Evolutionary conservation across 1,140 invertebrate species (phyloP).

Genomic region (Capitella teleta): DNA sequence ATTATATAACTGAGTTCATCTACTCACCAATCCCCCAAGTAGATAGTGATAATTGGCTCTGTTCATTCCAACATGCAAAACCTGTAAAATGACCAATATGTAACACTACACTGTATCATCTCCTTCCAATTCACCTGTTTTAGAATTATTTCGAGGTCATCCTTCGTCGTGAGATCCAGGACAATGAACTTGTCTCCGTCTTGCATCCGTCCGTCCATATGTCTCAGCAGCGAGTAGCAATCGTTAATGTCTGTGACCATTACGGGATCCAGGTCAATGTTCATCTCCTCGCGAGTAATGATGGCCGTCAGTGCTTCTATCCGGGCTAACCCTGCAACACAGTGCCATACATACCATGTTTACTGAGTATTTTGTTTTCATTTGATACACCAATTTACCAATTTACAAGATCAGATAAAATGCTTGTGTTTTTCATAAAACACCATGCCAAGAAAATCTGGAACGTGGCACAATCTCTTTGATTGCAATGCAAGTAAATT

Average conservation of each 20-base stretch:
- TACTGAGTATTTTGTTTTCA: too few species aligned
- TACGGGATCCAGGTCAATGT: slow-evolving; percentile 1
- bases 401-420: too few species aligned
- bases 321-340: slow-evolving; percentile 7
- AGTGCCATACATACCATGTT: too few species aligned
- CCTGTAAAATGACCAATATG: too few species aligned
- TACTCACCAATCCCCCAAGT: slow-evolving; percentile 12
- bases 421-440: too few species aligned
- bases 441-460: too few species aligned
- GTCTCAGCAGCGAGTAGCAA: slow-evolving; percentile 9
- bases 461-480: too few species aligned
- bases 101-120: too few species aligned
- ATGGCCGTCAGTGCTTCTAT: slow-evolving; percentile 1
- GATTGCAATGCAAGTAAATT: too few species aligned
- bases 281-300: slow-evolving; percentile 3
- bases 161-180: slow-evolving; percentile 21
- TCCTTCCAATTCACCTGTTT: slow-evolving; percentile 24
- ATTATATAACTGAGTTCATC: too few species aligned
- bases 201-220: slow-evolving; percentile 5
- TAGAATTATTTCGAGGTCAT: slow-evolving; percentile 19
- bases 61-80: slow-evolving; percentile 14
- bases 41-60: slow-evolving; percentile 13
- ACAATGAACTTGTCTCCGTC: slow-evolving; percentile 18
- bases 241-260: slow-evolving; percentile 7
- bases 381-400: too few species aligned